These are phyloP conservation scores for Micromesistius poutassou DNA, from an alignment of 2,797 vertebrate species.

Conservation along the genomic window DNA sequence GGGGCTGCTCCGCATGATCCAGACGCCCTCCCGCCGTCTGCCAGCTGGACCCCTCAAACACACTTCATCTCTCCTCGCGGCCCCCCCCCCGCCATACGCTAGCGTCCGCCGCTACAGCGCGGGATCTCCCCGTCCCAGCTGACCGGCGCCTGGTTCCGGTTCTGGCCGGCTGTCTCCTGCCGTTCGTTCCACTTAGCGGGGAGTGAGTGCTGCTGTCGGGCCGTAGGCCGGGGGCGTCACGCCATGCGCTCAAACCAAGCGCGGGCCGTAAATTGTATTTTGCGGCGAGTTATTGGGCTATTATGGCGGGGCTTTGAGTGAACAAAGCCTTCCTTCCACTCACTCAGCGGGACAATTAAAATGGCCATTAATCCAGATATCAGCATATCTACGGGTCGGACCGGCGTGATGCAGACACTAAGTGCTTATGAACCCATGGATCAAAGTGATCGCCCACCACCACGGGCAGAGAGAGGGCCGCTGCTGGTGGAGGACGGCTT, in stretches of 20 bases:
- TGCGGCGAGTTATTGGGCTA: slow-evolving; percentile 56
- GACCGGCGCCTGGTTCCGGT: too few species aligned
- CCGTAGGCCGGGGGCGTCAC: neutral
- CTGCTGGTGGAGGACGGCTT: neutral
- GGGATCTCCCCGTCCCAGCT: too few species aligned
- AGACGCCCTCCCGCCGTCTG: too few species aligned
- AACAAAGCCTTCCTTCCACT: slow-evolving; percentile 56
- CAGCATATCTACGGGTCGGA: slow-evolving; percentile 51
- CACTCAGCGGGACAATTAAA: slow-evolving; percentile 61
- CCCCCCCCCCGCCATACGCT: too few species aligned
- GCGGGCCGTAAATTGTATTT: neutral
- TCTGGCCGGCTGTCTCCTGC: too few species aligned
- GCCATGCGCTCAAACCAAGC: too few species aligned
- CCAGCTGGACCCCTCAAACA: too few species aligned
- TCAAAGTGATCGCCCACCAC: slow-evolving; percentile 53
- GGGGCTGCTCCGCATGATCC: too few species aligned
- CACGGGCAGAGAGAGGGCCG: slow-evolving; percentile 12
- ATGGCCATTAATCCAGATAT: slow-evolving; percentile 67
- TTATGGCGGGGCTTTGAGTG: slow-evolving; percentile 55
- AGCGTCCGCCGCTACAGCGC: too few species aligned
- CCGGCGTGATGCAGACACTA: slow-evolving; percentile 57
- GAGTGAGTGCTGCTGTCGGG: neutral
- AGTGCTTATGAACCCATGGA: slow-evolving; percentile 56
- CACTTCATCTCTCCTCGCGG: too few species aligned
- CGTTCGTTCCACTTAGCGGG: too few species aligned